phyloP scores from a whole-genome alignment of 23 tunicate species.

The Diplosoma virens region DNA sequence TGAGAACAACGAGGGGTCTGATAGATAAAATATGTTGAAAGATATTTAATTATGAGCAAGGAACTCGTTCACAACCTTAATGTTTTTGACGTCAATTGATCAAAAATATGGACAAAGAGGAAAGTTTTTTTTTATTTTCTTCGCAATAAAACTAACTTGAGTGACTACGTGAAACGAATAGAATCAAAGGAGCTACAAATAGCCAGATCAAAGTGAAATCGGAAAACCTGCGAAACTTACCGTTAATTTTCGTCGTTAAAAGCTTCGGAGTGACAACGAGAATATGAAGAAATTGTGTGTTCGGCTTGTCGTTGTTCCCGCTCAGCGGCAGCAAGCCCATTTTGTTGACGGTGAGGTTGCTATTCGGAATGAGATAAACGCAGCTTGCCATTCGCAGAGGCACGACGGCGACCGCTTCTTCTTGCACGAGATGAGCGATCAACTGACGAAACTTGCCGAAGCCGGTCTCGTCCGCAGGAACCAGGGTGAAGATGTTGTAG shows the following conservation, averaged over 20 bases:
- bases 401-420: conserved; percentile 45
- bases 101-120: too few relatives aligned
- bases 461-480: conserved; percentile 63
- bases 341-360: conserved; percentile 50
- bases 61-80: too few relatives aligned
- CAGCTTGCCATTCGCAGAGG: conserved; percentile 54
- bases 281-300: conserved; percentile 61
- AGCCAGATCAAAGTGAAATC: too few relatives aligned
- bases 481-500: conserved; percentile 76
- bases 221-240: conserved; percentile 34
- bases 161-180: too few relatives aligned
- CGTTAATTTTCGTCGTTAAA: conserved; percentile 60
- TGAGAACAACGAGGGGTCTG: too few relatives aligned
- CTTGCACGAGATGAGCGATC: conserved; percentile 68
- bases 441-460: conserved; percentile 83
- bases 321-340: conserved; percentile 51
- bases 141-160: too few relatives aligned
- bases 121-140: too few relatives aligned
- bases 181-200: too few relatives aligned
- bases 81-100: too few relatives aligned
- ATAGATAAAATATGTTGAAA: too few relatives aligned
- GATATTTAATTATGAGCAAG: too few relatives aligned
- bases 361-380: conserved; percentile 55
- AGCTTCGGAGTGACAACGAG: conserved; percentile 69
- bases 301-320: not conserved